A percentile compares a stretch with the other conserved stretches of the same genome.
phyloP scores from a whole-genome alignment of 53 echinoderm and acorn worm genomes.

The Pentamera pediparva region DNA sequence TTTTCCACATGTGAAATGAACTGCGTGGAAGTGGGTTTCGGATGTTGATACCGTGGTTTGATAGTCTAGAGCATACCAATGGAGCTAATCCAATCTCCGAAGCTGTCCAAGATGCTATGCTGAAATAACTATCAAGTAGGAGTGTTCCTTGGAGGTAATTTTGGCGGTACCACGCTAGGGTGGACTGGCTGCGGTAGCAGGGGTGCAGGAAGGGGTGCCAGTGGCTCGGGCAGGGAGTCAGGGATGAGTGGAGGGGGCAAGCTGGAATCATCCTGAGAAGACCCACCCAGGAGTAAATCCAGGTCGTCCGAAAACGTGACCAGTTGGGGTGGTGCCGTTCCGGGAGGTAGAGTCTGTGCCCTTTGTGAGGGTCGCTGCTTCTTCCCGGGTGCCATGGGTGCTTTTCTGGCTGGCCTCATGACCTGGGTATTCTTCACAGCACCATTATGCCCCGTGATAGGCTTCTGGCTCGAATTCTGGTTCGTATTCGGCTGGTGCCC shows the following conservation, averaged over 20 bases:
- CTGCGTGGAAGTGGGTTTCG: too few species aligned
- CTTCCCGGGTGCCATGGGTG: slow-evolving; percentile 31
- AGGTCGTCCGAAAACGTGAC: not conserved
- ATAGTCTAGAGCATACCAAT: not conserved
- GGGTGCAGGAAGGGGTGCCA: not conserved
- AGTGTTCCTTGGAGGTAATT: not conserved
- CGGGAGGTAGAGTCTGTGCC: not conserved
- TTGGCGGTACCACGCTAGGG: not conserved
- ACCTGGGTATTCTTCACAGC: not conserved
- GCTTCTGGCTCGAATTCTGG: not conserved
- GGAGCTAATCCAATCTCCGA: not conserved
- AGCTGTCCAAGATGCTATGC: not conserved
- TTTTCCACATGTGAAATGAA: too few species aligned
- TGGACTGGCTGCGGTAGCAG: not conserved
- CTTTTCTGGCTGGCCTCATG: slow-evolving; percentile 22
- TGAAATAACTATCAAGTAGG: not conserved
- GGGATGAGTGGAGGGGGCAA: not conserved
- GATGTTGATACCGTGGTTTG: too few species aligned
- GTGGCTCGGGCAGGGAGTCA: not conserved
- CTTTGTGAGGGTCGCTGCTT: not conserved
- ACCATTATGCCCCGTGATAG: too few species aligned
- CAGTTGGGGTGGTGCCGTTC: not conserved
- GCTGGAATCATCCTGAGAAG: not conserved
- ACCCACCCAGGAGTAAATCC: not conserved
- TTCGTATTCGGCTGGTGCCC: not conserved